These are phyloP conservation scores for Falco rusticolus DNA, from an alignment of 2,797 vertebrate genomes.

Conservation along the genomic window DNA sequence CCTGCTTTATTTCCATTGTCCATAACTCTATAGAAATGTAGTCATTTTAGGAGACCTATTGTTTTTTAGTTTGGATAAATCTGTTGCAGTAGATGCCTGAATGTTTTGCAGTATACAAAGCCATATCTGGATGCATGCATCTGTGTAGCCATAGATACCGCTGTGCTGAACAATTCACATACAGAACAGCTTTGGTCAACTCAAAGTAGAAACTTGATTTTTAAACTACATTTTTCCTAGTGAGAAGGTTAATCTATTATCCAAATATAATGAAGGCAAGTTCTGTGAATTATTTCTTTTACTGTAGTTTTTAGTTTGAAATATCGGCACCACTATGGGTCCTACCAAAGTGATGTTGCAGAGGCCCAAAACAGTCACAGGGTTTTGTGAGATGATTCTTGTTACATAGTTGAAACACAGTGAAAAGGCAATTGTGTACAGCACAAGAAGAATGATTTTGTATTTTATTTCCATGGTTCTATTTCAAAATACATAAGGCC, in stretches of 20 bases:
- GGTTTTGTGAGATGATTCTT: background rate
- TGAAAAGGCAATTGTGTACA: constrained; percentile 5
- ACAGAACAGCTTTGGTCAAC: background rate
- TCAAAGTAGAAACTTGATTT: background rate
- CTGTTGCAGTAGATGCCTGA: background rate
- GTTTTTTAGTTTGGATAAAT: background rate
- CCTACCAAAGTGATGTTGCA: background rate
- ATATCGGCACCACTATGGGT: background rate
- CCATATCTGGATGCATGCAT: background rate
- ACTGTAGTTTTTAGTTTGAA: background rate
- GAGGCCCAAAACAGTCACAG: background rate
- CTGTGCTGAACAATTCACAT: background rate
- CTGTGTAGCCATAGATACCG: background rate
- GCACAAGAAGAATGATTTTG: background rate
- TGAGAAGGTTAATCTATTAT: background rate
- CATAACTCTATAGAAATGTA: background rate
- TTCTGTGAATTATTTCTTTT: background rate
- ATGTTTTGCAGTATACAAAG: background rate
- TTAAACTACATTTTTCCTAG: background rate
- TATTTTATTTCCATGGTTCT: constrained; percentile 21
- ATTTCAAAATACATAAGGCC: background rate
- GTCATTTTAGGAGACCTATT: background rate
- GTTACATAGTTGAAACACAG: background rate
- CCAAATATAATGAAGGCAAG: background rate
- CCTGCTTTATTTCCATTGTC: background rate